phyloP scores from a whole-genome alignment of 2,113 vertebrate genomes.

The Menidia beryllina region DNA sequence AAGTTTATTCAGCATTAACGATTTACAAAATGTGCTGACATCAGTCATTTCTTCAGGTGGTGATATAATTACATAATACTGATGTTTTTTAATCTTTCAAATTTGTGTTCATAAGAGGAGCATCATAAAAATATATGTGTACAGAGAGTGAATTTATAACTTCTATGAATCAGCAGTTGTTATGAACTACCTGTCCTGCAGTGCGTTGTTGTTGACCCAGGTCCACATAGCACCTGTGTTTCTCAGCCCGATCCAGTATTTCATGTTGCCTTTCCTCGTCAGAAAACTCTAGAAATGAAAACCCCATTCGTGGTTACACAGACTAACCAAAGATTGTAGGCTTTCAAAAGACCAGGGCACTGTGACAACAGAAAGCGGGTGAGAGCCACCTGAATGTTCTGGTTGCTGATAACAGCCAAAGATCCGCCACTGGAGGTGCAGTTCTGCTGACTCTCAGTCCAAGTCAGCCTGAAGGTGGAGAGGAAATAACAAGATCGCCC shows the following conservation, averaged over 20 bases:
- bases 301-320: neutral
- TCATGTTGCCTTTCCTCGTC: slow-evolving; percentile 7
- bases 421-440: slow-evolving; percentile 62
- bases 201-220: slow-evolving; percentile 67
- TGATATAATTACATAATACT: neutral
- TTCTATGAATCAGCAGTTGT: neutral
- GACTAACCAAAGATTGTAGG: neutral
- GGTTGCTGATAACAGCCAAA: slow-evolving; percentile 68
- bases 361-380: neutral
- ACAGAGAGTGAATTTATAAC: neutral
- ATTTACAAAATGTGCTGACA: neutral
- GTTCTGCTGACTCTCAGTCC: slow-evolving; percentile 60
- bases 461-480: slow-evolving; percentile 59
- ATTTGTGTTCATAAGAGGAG: neutral
- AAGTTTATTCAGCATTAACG: neutral
- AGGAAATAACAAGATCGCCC: slow-evolving; percentile 65
- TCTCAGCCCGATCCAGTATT: slow-evolving; percentile 74
- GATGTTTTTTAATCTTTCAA: neutral
- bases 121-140: neutral
- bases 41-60: neutral
- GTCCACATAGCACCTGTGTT: slow-evolving; percentile 42
- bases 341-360: neutral
- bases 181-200: slow-evolving; percentile 47
- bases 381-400: slow-evolving; percentile 61
- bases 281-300: slow-evolving; percentile 70